Evolutionary conservation across 2,113 vertebrate species (phyloP).

Genomic region (Coryphaenoides rupestris): DNA sequence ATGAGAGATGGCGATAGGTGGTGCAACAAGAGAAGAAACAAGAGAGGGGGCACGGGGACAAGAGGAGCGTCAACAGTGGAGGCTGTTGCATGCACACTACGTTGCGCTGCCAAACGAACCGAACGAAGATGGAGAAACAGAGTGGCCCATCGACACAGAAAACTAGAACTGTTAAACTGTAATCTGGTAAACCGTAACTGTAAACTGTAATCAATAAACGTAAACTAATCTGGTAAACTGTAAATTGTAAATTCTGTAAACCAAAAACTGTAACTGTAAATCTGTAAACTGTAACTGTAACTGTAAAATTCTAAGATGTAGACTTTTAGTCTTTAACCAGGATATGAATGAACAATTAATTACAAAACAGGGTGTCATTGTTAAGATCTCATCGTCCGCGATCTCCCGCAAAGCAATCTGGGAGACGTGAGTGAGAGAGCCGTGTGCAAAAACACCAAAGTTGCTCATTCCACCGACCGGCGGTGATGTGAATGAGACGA

Average conservation of each 20-base stretch:
- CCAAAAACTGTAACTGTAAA: too few relatives aligned
- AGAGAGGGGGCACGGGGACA: background rate
- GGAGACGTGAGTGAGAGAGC: constrained; percentile 10
- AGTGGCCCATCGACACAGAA: constrained; percentile 2
- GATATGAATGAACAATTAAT: background rate
- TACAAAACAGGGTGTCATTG: constrained; percentile 13
- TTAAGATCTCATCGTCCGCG: constrained; percentile 1
- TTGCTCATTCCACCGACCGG: too few relatives aligned
- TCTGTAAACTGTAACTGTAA: too few relatives aligned
- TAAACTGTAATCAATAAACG: too few relatives aligned
- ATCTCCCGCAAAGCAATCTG: constrained; percentile 22
- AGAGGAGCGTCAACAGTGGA: constrained; percentile 14
- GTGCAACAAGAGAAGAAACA: constrained; percentile 36
- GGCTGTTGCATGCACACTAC: constrained; percentile 30
- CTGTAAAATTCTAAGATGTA: too few relatives aligned
- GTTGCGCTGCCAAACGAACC: background rate
- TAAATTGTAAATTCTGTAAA: too few relatives aligned
- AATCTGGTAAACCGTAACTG: too few relatives aligned
- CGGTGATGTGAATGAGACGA: too few relatives aligned
- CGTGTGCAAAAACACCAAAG: background rate
- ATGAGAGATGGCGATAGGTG: too few relatives aligned
- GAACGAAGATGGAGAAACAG: background rate
- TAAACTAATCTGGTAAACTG: too few relatives aligned
- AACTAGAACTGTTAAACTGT: too few relatives aligned
- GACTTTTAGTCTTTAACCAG: too few relatives aligned